Evolutionary conservation across 2,797 vertebrate genomes (phyloP).

Genomic region (Hydrophis major): DNA sequence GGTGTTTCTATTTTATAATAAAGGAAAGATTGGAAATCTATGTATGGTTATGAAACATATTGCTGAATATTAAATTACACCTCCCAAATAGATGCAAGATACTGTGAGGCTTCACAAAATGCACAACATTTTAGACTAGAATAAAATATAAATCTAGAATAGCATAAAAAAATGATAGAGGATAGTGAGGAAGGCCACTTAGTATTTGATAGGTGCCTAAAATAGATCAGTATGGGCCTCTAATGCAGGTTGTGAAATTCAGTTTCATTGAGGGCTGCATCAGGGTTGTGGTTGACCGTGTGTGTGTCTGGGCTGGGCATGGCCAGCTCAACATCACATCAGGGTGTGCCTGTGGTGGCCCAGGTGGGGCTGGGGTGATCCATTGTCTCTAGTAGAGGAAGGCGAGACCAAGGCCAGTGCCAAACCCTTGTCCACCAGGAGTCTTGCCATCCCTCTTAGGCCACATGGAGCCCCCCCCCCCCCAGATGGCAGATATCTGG

Average conservation of each 20-base stretch:
- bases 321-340: too few species aligned
- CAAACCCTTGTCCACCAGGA: too few species aligned
- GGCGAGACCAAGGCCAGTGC: too few species aligned
- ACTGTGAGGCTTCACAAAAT: not conserved
- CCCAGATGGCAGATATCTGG: too few species aligned
- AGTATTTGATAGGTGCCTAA: not conserved
- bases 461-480: too few species aligned
- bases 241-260: not conserved
- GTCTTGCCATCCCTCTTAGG: too few species aligned
- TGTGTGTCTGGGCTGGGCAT: too few species aligned
- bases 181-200: not conserved
- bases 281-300: too few species aligned
- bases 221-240: not conserved
- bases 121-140: not conserved
- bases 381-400: too few species aligned
- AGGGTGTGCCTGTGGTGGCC: too few species aligned
- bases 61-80: not conserved
- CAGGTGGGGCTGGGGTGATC: too few species aligned
- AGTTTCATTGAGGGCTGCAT: too few species aligned
- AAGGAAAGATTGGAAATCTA: slow-evolving; percentile 12
- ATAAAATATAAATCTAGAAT: not conserved
- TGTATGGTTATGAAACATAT: not conserved
- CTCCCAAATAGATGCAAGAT: not conserved
- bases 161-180: not conserved
- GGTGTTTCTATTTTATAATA: not conserved